Evolutionary conservation across 2,113 vertebrate genomes (phyloP).

Genomic region (Choloepus hoffmanni): DNA sequence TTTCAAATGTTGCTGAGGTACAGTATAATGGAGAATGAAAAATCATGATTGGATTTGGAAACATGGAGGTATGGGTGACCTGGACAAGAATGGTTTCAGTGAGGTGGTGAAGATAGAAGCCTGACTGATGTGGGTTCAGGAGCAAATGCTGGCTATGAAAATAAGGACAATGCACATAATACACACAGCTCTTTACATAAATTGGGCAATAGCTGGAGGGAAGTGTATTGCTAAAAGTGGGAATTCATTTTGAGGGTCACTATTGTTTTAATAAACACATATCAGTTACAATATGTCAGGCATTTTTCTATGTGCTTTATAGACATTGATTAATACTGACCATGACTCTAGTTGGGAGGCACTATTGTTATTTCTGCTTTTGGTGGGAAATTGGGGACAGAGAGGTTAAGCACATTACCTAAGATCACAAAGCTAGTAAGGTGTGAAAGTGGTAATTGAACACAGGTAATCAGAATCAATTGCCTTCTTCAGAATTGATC

Average conservation of each 20-base stretch:
- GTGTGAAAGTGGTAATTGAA: neutral
- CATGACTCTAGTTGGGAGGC: neutral
- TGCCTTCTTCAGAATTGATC: neutral
- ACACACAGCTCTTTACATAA: neutral
- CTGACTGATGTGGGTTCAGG: neutral
- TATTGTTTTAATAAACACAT: constrained; percentile 1
- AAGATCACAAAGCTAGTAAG: neutral
- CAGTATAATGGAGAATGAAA: neutral
- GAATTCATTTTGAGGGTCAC: neutral
- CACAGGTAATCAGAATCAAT: neutral
- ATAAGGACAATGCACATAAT: neutral
- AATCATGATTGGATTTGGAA: neutral
- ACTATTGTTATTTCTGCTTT: neutral
- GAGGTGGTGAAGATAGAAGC: neutral
- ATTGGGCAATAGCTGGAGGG: neutral
- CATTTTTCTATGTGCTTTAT: neutral
- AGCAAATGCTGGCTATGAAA: neutral
- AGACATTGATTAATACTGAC: neutral
- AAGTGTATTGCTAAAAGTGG: neutral
- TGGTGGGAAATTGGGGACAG: neutral
- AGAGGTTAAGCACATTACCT: neutral
- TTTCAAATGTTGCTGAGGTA: neutral
- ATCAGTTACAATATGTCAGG: neutral
- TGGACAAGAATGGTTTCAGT: neutral
- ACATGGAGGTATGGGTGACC: neutral